These are phyloP conservation scores for Scartelaos histophorus DNA, from an alignment of 2,113 vertebrate genomes.

Conservation along the genomic window DNA sequence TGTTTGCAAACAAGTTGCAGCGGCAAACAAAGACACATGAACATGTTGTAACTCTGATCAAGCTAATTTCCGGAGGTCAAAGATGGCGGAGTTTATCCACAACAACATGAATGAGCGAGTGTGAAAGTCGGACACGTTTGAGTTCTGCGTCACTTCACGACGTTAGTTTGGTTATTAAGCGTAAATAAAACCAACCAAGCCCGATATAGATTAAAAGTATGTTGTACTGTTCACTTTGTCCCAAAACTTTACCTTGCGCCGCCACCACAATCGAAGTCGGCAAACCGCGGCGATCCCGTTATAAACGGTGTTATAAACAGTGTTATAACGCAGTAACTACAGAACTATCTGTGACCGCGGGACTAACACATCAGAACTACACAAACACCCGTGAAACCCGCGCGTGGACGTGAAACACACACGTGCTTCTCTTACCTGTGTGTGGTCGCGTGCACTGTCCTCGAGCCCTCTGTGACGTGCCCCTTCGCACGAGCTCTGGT, in stretches of 20 bases:
- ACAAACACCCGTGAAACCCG: no score
- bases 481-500: background rate
- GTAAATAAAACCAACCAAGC: background rate
- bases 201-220: background rate
- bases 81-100: background rate
- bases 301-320: background rate
- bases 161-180: background rate
- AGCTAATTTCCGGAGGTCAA: background rate
- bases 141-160: background rate
- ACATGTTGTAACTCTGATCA: background rate
- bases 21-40: background rate
- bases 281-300: background rate
- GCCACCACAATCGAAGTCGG: background rate
- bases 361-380: background rate
- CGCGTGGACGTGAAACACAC: background rate
- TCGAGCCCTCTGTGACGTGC: background rate
- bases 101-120: background rate
- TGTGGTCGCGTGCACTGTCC: background rate
- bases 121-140: background rate
- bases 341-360: rapidly evolving
- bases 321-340: background rate
- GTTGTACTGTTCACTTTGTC: background rate
- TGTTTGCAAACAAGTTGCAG: background rate
- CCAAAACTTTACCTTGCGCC: background rate
- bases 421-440: background rate